Evolutionary conservation across 2,888 invertebrate species (phyloP).

Genomic region (Oithona nana): DNA sequence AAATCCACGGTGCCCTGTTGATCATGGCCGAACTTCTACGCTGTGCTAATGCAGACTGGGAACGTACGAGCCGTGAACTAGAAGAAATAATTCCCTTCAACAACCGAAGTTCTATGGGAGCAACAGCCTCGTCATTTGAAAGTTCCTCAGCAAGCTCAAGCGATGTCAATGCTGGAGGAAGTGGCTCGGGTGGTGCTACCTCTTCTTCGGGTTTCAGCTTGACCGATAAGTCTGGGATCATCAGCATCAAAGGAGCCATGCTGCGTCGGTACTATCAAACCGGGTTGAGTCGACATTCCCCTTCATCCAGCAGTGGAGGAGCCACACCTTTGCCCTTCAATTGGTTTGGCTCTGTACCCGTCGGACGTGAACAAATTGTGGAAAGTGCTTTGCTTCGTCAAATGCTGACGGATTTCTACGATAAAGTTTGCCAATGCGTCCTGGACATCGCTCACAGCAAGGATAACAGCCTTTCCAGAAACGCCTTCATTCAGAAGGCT

Average conservation of each 20-base stretch:
- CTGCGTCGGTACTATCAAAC: constrained; percentile 6
- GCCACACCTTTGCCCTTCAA: constrained; percentile 10
- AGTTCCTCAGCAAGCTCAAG: neutral
- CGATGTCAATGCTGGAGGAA: no score
- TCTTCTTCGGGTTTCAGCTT: neutral
- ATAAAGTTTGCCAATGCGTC: constrained; percentile 35
- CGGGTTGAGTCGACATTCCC: neutral
- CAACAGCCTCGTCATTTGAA: neutral
- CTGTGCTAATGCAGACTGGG: constrained; percentile 73
- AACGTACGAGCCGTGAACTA: constrained; percentile 40
- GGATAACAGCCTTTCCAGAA: constrained; percentile 49
- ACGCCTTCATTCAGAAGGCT: constrained; percentile 63
- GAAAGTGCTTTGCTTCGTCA: constrained; percentile 39
- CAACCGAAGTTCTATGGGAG: neutral
- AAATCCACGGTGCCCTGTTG: constrained; percentile 74
- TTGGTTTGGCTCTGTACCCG: constrained; percentile 16
- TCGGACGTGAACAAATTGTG: constrained; percentile 9
- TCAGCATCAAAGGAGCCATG: neutral
- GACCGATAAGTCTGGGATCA: neutral
- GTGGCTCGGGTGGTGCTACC: neutral
- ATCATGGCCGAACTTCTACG: constrained; percentile 82
- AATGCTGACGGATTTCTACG: constrained; percentile 61
- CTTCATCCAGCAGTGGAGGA: neutral
- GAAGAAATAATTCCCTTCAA: neutral
- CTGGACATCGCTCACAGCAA: constrained; percentile 27